Evolutionary conservation across 2,888 invertebrate genomes (phyloP).

Genomic region (Harpalus rubripes): DNA sequence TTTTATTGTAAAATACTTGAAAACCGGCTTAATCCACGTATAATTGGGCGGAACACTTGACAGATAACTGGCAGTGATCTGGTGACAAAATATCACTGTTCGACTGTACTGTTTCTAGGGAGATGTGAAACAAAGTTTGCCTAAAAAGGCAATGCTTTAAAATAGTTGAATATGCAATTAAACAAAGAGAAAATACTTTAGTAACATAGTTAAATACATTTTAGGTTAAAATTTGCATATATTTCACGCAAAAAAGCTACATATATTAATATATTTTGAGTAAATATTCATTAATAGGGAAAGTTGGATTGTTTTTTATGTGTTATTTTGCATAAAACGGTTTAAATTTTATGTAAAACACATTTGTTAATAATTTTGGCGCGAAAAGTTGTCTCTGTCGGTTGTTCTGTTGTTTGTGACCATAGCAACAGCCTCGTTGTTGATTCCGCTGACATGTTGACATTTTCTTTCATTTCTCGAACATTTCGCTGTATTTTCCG

Average conservation of each 20-base stretch:
- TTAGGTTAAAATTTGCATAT: not conserved
- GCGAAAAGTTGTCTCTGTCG: too few species aligned
- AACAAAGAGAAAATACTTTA: not conserved
- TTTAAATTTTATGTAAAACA: too few species aligned
- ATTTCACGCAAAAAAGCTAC: not conserved
- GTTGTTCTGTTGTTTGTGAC: too few species aligned
- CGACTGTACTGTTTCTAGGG: conserved; percentile 1
- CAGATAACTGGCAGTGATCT: conserved; percentile 57
- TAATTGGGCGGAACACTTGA: conserved; percentile 61
- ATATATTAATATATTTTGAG: not conserved
- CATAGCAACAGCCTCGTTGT: too few species aligned
- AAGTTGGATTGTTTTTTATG: not conserved
- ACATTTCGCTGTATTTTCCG: not conserved
- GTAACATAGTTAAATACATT: not conserved
- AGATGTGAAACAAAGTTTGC: conserved; percentile 47
- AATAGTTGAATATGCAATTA: not conserved
- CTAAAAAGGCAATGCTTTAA: conserved; percentile 51
- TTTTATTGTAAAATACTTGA: conserved; percentile 68
- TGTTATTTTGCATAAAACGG: too few species aligned
- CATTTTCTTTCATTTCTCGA: not conserved
- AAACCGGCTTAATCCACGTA: conserved; percentile 63
- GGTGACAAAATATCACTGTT: conserved; percentile 49
- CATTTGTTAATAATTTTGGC: too few species aligned
- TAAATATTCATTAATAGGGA: not conserved
- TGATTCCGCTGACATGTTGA: too few species aligned